Conservation (phyloP, 2,113 vertebrate genomes). For the Oreochromis niloticus region DNA sequence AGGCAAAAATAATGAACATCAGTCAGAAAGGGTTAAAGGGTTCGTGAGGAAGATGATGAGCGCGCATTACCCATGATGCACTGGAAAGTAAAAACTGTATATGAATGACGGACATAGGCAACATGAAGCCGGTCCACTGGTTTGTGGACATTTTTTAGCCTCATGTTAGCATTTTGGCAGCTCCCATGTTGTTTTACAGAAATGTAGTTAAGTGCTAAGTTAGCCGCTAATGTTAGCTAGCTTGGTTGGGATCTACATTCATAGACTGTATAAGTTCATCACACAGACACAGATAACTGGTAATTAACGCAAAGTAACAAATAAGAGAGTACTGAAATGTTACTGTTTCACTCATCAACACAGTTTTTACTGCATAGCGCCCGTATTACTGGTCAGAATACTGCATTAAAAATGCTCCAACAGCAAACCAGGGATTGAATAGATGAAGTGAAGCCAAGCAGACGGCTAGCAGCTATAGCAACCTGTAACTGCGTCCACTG, state of each 20-base stretch:
- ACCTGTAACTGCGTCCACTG: not conserved
- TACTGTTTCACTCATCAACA: not conserved
- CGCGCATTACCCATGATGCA: not conserved
- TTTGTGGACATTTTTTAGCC: not conserved
- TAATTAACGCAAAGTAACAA: not conserved
- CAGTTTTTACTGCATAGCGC: not conserved
- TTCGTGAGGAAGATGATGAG: not conserved
- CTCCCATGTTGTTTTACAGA: not conserved
- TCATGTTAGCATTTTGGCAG: not conserved
- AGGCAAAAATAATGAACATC: not conserved
- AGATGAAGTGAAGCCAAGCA: not conserved
- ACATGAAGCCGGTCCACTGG: not conserved
- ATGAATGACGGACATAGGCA: not conserved
- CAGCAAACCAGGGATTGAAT: not conserved
- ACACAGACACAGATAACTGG: not conserved
- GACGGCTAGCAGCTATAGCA: not conserved
- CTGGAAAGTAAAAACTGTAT: not conserved
- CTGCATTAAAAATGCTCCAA: not conserved
- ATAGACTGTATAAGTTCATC: not conserved
- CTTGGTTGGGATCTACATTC: not conserved
- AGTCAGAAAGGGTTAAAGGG: not conserved
- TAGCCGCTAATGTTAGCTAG: not conserved
- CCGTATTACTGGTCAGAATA: accelerated
- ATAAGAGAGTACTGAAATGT: not conserved
- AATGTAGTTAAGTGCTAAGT: not conserved